Evolutionary conservation across 2,797 vertebrate species (phyloP).

Genomic region (Petrocephalus schoutedeni): DNA sequence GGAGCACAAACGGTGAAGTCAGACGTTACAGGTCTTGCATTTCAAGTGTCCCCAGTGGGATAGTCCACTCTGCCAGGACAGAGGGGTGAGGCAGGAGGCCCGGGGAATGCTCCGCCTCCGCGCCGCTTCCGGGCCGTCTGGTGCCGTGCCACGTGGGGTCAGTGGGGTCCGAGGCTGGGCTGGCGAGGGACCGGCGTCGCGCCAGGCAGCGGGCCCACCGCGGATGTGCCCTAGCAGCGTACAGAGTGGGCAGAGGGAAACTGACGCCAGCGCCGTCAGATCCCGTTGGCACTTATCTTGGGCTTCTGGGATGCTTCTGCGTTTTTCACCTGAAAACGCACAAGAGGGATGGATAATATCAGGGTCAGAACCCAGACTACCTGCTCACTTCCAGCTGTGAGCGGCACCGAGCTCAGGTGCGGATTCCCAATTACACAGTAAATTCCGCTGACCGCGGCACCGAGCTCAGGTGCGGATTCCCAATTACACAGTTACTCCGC

Average conservation of each 20-base stretch:
- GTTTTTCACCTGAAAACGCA: constrained; percentile 59
- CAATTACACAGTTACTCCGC: not conserved
- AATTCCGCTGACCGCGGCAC: not conserved
- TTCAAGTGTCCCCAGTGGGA: not conserved
- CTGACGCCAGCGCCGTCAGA: constrained; percentile 38
- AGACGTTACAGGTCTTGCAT: not conserved
- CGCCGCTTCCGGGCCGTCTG: not conserved
- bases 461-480: not conserved
- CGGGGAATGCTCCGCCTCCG: not conserved
- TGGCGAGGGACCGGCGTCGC: not conserved
- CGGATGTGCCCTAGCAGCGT: not conserved
- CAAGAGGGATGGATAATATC: constrained; percentile 4
- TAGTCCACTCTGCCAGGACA: not conserved
- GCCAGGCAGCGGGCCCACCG: not conserved
- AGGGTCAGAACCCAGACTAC: not conserved
- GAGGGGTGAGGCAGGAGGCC: not conserved
- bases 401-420: not conserved
- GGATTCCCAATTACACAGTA: not conserved
- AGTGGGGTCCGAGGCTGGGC: not conserved
- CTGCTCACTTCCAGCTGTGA: not conserved
- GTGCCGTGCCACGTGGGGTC: not conserved
- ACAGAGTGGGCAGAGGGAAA: not conserved
- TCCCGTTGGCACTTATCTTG: constrained; percentile 69
- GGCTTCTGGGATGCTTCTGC: constrained; percentile 64
- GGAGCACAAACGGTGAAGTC: not conserved